phyloP scores from a whole-genome alignment of 2,888 invertebrate genomes.

The Polia nebulosa region DNA sequence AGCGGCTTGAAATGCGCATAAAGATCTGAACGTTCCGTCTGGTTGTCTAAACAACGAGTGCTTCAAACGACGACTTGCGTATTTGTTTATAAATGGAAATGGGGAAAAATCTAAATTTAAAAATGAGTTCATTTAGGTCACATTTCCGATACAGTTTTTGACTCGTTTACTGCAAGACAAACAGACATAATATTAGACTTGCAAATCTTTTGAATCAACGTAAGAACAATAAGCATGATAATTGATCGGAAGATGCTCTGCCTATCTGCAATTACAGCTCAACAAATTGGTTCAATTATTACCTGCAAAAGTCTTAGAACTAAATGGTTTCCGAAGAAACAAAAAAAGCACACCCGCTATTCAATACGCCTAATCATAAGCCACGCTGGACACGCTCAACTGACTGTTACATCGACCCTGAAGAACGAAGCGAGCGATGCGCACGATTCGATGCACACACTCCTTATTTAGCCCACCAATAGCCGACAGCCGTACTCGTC shows the following conservation, averaged over 20 bases:
- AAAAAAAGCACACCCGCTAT: conserved; percentile 51
- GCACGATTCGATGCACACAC: conserved; percentile 71
- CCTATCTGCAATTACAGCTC: conserved; percentile 10
- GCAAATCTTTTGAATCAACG: neutral
- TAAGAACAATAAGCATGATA: neutral
- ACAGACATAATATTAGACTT: neutral
- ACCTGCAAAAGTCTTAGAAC: conserved; percentile 24
- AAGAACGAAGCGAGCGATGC: conserved; percentile 69
- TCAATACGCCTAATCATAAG: conserved; percentile 56
- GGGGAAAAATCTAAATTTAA: conserved; percentile 40
- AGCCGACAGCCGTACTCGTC: conserved; percentile 70
- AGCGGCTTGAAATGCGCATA: conserved; percentile 48
- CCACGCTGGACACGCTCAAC: conserved; percentile 70
- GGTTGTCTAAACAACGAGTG: conserved; percentile 44
- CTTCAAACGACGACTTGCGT: conserved; percentile 29
- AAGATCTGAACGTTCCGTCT: conserved; percentile 37
- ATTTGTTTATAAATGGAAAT: conserved; percentile 46
- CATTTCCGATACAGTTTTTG: conserved; percentile 2
- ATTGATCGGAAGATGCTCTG: neutral
- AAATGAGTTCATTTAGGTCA: conserved; percentile 40
- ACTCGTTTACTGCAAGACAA: neutral
- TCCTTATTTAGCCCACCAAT: conserved; percentile 78
- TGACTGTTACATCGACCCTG: conserved; percentile 79
- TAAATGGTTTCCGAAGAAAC: conserved; percentile 31
- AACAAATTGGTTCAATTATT: conserved; percentile 33